Percentiles rank a stretch among this genome's conserved stretches.
phyloP scores from a whole-genome alignment of 2,113 vertebrate genomes.

The Fukomys damarensis region DNA sequence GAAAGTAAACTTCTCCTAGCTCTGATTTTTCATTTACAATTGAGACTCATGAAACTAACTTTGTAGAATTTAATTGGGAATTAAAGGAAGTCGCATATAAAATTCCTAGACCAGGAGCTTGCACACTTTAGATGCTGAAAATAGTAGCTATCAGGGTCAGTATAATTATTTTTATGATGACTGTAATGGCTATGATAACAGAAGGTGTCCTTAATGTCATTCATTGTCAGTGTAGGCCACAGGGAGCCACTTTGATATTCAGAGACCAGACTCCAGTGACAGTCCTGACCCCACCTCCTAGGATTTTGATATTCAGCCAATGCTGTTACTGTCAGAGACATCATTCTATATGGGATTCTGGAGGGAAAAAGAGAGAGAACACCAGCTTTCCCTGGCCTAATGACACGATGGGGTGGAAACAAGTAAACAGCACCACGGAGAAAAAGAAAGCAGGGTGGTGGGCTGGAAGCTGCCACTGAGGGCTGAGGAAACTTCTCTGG shows the following conservation, averaged over 20 bases:
- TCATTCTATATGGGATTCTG: neutral
- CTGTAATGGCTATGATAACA: fast-evolving
- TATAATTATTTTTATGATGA: neutral
- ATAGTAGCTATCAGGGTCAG: neutral
- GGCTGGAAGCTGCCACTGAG: fast-evolving
- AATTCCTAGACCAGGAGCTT: neutral
- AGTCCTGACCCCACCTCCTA: neutral
- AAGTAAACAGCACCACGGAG: neutral
- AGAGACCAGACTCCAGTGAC: neutral
- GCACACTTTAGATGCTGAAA: neutral
- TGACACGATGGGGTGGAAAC: fast-evolving
- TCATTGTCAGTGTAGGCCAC: neutral
- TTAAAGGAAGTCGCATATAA: neutral
- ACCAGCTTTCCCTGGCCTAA: neutral
- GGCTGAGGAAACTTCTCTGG: neutral
- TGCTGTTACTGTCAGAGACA: neutral
- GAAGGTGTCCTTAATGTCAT: neutral
- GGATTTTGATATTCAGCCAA: neutral
- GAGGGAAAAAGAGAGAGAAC: fast-evolving
- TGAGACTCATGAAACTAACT: neutral
- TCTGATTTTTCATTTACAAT: neutral
- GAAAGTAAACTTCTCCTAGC: neutral
- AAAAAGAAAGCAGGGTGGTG: neutral
- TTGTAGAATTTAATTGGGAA: neutral
- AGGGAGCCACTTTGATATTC: neutral